phyloP scores from a whole-genome alignment of 2,888 invertebrate species.

The Drosophila buzzatii region DNA sequence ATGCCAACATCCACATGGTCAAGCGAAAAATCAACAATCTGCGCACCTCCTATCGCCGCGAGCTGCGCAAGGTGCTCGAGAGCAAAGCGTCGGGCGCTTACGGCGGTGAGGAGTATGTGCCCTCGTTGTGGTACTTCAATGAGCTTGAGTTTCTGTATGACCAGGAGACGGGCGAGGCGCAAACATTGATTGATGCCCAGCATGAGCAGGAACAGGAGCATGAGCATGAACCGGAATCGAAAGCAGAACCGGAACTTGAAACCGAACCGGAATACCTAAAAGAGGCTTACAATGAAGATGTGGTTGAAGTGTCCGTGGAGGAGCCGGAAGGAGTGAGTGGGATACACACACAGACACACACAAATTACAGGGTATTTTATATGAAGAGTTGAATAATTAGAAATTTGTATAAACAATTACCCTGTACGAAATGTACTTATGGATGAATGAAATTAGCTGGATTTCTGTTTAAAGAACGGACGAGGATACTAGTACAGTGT shows the following conservation, averaged over 20 bases:
- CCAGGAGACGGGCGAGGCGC: slow-evolving; percentile 55
- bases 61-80: slow-evolving; percentile 59
- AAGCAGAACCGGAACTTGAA: not conserved
- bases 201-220: not conserved
- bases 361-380: not conserved
- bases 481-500: not conserved
- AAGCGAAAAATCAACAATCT: slow-evolving; percentile 72
- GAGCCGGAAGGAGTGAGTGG: slow-evolving; percentile 24
- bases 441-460: too few relatives aligned
- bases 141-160: slow-evolving; percentile 67
- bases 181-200: slow-evolving; percentile 7
- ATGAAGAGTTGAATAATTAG: not conserved
- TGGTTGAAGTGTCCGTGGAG: slow-evolving; percentile 14
- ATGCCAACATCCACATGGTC: slow-evolving; percentile 55
- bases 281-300: slow-evolving; percentile 9
- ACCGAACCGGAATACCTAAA: not conserved
- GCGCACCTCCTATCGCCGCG: slow-evolving; percentile 69
- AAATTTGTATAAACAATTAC: not conserved
- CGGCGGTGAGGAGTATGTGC: slow-evolving; percentile 45
- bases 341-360: not conserved
- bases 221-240: not conserved
- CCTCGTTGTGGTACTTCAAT: slow-evolving; percentile 63
- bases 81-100: slow-evolving; percentile 16
- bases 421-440: not conserved
- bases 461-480: too few relatives aligned